Conservation (phyloP, 2,113 vertebrate species). For the Dromiciops gliroides region DNA sequence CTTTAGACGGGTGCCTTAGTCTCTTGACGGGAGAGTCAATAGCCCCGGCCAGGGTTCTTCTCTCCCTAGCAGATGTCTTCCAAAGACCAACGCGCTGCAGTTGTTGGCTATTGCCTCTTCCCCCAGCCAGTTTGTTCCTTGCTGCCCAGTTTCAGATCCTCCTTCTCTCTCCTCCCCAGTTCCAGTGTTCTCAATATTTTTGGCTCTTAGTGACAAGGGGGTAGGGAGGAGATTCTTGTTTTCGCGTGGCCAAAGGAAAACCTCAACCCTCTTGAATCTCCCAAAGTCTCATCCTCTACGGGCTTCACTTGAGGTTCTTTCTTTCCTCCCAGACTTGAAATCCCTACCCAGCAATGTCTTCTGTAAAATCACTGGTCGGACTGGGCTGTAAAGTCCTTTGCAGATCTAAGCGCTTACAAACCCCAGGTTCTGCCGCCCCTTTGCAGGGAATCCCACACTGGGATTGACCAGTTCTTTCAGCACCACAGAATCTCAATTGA, state of each 20-base stretch:
- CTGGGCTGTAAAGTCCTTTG: neutral
- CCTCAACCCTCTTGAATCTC: neutral
- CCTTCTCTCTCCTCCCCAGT: neutral
- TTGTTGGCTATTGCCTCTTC: neutral
- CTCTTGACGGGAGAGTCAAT: neutral
- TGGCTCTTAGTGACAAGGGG: neutral
- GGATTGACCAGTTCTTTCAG: neutral
- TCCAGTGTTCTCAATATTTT: neutral
- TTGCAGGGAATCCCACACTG: neutral
- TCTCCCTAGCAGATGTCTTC: neutral
- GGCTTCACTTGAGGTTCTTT: neutral
- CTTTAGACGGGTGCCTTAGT: neutral
- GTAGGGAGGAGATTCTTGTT: neutral
- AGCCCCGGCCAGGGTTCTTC: neutral
- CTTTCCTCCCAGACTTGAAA: neutral
- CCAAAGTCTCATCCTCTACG: neutral
- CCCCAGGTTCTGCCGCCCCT: neutral
- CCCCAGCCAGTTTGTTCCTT: slow-evolving; percentile 4
- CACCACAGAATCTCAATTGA: neutral
- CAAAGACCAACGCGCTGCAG: neutral
- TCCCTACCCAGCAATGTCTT: neutral
- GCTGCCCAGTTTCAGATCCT: slow-evolving; percentile 53
- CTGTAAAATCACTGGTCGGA: neutral
- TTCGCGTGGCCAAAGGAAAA: neutral
- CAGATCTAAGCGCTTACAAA: neutral